phyloP scores from a whole-genome alignment of 1,140 invertebrate genomes.

The Cydia strobilella region DNA sequence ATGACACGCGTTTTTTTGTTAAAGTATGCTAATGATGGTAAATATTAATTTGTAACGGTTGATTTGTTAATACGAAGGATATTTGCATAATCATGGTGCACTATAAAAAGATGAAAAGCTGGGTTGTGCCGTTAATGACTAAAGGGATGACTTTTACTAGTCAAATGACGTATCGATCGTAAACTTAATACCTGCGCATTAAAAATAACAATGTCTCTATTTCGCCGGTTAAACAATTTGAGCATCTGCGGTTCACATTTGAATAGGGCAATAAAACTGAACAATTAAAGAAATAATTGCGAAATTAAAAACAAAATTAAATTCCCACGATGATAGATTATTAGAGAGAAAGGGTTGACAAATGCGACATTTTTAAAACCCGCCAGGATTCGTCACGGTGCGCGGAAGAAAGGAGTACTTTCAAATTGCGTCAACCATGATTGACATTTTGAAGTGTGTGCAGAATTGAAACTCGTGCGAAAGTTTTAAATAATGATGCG shows the following conservation, averaged over 20 bases:
- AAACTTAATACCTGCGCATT: conserved; percentile 54
- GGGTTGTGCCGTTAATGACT: conserved; percentile 48
- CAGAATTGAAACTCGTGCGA: conserved; percentile 68
- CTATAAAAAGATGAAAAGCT: conserved; percentile 47
- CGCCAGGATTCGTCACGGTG: conserved; percentile 66
- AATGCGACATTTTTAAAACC: conserved; percentile 69
- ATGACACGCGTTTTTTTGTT: conserved; percentile 71
- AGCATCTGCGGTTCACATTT: conserved; percentile 61
- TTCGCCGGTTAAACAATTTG: conserved; percentile 35
- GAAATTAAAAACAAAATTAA: conserved; percentile 17
- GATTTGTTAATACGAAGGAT: conserved; percentile 70
- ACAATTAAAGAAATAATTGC: conserved; percentile 42
- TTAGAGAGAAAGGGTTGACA: conserved; percentile 64
- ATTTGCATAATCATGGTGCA: conserved; percentile 72
- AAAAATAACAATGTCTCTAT: conserved; percentile 58
- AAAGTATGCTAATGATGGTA: conserved; percentile 74
- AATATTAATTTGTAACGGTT: conserved; percentile 79
- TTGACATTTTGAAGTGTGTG: conserved; percentile 70
- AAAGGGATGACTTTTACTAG: conserved; percentile 67
- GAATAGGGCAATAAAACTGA: conserved; percentile 46
- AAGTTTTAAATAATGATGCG: conserved; percentile 56
- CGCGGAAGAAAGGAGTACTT: conserved; percentile 51
- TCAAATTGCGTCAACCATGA: conserved; percentile 66
- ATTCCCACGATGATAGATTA: conserved; percentile 56
- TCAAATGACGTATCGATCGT: conserved; percentile 64